A percentile compares a stretch with the other conserved stretches of the same genome.
Conservation (phyloP, 2,113 vertebrate genomes). For the Apodemus speciosus region DNA sequence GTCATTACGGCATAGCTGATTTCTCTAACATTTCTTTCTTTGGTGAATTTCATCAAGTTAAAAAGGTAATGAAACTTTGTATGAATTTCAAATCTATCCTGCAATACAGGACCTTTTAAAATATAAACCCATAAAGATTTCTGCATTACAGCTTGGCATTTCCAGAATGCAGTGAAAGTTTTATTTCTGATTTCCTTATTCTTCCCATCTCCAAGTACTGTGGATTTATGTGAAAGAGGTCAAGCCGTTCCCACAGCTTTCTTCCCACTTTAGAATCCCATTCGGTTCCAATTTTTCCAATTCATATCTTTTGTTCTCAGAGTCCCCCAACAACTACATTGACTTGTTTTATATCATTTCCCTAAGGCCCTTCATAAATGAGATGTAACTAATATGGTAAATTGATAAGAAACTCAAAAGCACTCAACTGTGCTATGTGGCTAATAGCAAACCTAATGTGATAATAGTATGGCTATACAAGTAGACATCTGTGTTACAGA, state of each 20-base stretch:
- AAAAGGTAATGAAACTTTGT: conserved; percentile 56
- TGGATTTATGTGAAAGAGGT: background rate
- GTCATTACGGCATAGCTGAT: background rate
- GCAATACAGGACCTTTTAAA: conserved; percentile 49
- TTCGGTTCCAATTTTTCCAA: background rate
- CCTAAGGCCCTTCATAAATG: background rate
- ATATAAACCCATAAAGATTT: conserved; percentile 57
- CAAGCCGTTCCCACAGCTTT: background rate
- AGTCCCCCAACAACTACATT: background rate
- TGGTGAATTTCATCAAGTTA: conserved; percentile 54
- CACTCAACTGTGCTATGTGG: background rate
- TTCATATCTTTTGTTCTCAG: background rate
- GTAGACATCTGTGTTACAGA: background rate
- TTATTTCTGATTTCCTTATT: conserved; percentile 54
- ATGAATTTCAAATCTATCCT: conserved; percentile 63
- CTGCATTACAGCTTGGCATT: conserved; percentile 49
- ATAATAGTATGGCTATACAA: background rate
- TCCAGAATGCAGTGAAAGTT: background rate
- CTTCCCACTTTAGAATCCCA: background rate
- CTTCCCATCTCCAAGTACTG: background rate
- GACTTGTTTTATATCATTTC: background rate
- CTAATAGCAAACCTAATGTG: background rate
- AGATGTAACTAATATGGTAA: conserved; percentile 6
- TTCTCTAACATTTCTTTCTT: conserved; percentile 57
- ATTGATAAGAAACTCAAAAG: conserved; percentile 4